Base-by-base conservation (phyloP, 2,797 vertebrate genomes). In the Apogon talboti region DNA sequence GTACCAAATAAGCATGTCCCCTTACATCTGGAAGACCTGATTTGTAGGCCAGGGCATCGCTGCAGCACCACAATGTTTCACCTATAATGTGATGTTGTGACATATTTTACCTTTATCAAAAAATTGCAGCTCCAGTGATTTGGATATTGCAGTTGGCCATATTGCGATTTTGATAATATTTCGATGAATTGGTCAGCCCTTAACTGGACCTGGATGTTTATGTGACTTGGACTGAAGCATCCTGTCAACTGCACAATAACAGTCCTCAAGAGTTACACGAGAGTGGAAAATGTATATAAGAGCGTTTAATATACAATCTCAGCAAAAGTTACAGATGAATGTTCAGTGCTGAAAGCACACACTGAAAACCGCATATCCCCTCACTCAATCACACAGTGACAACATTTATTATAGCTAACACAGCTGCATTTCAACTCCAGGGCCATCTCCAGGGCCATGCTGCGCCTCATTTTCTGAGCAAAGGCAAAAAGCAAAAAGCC, bases 401-500 rank as follows among this genome's bases (percentile, higher is more conserved):
- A 59, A 40, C 43, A 52, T 55, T 55, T 48, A 19, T 24, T 18
- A 48, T 21, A 11, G 52, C 49, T 43, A 45, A 56, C 54, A 28
- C 50, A 47, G 69, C 58, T 47, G 24, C 48, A 45, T 44, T 66
- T 64, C 28, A 13, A 66, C 63, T 64, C 43, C 1, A 38, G 70
- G 70, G 55, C 68, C 53, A 54, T 54, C 40, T 63, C 46, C 53
- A 57, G 33, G 13, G 50, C 46, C 18, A n/a, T 1, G 21, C 24
- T 28, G 48, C 21, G 38, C 48, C 11, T 60, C 14, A 0, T 61
- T 73, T 68, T 72, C 33, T 6, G 64, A 77, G 72, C 70, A 57
- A 33, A 66, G 33, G 57, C 60, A 68, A 35, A 35, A 35, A 55
- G 62, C 52, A 55, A 59, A 74, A 68, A 30, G 28, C 10, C 30